Percentiles rank a stretch among this genome's conserved stretches.
These are phyloP conservation scores for Dicrurus megarhynchus DNA, from an alignment of 2,113 vertebrate species.

Conservation along the genomic window DNA sequence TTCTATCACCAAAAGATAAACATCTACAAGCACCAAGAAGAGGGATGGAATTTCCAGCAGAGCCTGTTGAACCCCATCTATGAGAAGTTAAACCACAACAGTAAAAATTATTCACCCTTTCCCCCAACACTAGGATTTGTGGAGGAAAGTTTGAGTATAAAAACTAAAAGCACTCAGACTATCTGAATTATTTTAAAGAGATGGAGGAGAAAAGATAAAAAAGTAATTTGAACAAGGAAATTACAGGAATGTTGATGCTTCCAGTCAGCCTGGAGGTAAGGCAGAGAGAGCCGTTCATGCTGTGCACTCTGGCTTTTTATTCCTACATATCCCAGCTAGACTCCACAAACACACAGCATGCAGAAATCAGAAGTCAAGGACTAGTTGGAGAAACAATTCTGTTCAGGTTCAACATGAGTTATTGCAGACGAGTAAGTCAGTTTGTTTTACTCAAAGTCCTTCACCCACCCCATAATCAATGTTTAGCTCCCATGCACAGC, in stretches of 20 bases:
- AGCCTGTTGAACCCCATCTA: background rate
- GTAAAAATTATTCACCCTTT: background rate
- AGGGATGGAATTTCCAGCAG: background rate
- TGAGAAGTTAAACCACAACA: background rate
- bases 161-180: background rate
- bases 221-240: constrained; percentile 14
- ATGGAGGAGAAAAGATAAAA: background rate
- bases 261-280: background rate
- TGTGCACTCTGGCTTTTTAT: background rate
- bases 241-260: constrained; percentile 1
- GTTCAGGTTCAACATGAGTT: background rate
- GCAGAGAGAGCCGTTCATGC: background rate
- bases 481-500: background rate
- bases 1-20: background rate
- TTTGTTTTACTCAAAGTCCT: background rate
- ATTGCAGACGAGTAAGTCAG: background rate
- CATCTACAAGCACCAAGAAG: background rate
- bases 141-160: background rate
- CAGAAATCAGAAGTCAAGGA: constrained; percentile 3
- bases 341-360: background rate
- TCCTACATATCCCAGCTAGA: background rate
- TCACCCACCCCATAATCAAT: background rate
- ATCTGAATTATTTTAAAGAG: background rate
- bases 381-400: background rate
- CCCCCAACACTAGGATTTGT: background rate